Evolutionary conservation across 2,113 vertebrate species (phyloP), one percentile per base, ranked within the genome.

Genomic region (Salvelinus sp.): DNA sequence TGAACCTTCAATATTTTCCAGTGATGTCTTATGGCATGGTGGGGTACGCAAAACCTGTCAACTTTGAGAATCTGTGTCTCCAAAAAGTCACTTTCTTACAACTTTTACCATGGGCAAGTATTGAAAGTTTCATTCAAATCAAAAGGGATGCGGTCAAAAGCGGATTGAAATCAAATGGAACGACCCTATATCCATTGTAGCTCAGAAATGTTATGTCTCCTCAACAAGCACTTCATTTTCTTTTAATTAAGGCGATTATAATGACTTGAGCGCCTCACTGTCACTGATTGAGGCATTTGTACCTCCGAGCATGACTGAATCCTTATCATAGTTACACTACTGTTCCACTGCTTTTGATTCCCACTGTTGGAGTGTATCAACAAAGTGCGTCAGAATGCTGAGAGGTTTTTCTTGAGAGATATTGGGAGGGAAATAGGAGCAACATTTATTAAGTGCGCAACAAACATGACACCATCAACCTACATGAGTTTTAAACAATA

Each of bases 221-320:
- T 69, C 28, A 81, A 83, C 70, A 75, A 72, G 83, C 50, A 57
- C 76, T 76, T 67, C 74, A 76, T 74, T 78, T 82, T 25, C 57
- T 86, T 88, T 85, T 69, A 78, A 88, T 90, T 79, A 88, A 82
- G 83, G 64, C 76, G 72, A 73, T 82, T 80, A 65, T 76, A 79
- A 54, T 28, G 64, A 79, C 76, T 72, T 27, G 75, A 79, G 87
- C 80, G 88, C 78, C 73, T 82, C 25, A 67, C 81, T 83, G 84
- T 86, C 79, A 64, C 66, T 63, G 70, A 82, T 73, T 73, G 82
- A 78, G 69, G 79, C 76, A 79, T 88, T 83, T 86, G 73, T 75
- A 83, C 76, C 81, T 76, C 74, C 69, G 30, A 76, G 74, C 81
- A 79, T 74, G 63, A 28, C 73, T 72, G 77, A 63, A 50, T 77